Conservation (phyloP, 2,797 vertebrate genomes). For the Melanotaenia boesemani region DNA sequence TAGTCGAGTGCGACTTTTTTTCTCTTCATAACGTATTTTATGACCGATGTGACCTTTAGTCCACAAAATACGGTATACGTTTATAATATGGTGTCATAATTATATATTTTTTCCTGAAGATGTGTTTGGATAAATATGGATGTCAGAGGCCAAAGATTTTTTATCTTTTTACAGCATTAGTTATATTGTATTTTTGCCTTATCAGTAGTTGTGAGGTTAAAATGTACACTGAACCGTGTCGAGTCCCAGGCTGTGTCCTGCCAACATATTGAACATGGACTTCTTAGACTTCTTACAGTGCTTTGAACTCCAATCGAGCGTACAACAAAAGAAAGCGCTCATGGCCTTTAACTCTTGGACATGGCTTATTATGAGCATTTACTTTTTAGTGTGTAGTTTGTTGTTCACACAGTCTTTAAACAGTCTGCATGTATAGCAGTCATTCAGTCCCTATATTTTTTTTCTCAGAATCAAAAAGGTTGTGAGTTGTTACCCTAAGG, state of each 20-base stretch:
- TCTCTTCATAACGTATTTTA: too few species aligned
- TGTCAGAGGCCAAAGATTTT: slow-evolving; percentile 51
- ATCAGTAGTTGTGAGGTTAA: slow-evolving; percentile 30
- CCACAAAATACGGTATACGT: too few species aligned
- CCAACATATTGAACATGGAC: slow-evolving; percentile 13
- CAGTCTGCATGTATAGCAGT: not conserved
- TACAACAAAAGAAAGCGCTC: slow-evolving; percentile 7
- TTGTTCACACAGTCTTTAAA: slow-evolving; percentile 28
- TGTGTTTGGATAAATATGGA: slow-evolving; percentile 42
- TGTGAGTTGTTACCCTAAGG: slow-evolving; percentile 7
- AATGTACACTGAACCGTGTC: slow-evolving; percentile 24
- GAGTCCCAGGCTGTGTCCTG: slow-evolving; percentile 9
- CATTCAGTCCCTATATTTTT: slow-evolving; percentile 10
- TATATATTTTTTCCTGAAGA: too few species aligned
- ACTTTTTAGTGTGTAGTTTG: not conserved
- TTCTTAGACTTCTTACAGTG: slow-evolving; percentile 18
- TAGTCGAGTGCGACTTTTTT: too few species aligned
- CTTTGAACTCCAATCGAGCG: slow-evolving; percentile 31
- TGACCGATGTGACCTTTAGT: too few species aligned
- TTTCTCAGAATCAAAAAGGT: slow-evolving; percentile 5
- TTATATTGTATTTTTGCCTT: slow-evolving; percentile 35
- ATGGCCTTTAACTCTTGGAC: slow-evolving; percentile 25
- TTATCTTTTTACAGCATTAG: slow-evolving; percentile 56
- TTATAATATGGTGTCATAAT: too few species aligned
- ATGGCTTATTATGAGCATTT: slow-evolving; percentile 1